A percentile compares a stretch with the other conserved stretches of the same genome.
Evolutionary conservation across 2,113 vertebrate species (phyloP).

Genomic region (Anhinga anhinga): DNA sequence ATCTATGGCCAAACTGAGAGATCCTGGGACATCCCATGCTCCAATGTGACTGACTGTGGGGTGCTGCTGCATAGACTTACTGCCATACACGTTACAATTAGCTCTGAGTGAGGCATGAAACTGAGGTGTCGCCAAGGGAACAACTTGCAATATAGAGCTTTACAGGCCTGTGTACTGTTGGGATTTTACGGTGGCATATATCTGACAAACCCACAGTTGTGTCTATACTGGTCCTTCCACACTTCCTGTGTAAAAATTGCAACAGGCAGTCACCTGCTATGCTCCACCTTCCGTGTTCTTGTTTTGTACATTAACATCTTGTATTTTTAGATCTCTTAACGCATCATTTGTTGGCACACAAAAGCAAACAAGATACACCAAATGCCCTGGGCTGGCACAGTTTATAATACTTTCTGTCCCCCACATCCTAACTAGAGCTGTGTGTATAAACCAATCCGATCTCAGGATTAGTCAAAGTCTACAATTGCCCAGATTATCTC

Average conservation of each 20-base stretch:
- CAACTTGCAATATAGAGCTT: rapidly evolving
- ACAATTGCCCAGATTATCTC: background rate
- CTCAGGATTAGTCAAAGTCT: background rate
- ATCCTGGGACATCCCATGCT: background rate
- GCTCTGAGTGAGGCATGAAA: no score
- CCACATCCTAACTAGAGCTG: background rate
- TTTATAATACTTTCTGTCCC: background rate
- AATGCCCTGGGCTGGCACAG: background rate
- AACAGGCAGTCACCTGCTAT: background rate
- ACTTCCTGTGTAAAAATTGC: background rate
- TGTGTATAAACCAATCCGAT: background rate
- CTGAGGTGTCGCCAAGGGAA: background rate
- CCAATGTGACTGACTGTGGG: background rate
- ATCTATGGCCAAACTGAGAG: background rate
- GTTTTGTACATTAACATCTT: background rate
- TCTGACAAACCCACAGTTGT: background rate
- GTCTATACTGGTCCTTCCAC: background rate
- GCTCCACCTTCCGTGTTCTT: background rate
- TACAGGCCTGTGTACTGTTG: background rate
- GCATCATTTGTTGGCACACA: background rate
- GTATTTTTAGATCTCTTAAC: background rate
- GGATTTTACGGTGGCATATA: background rate
- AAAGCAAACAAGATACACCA: background rate
- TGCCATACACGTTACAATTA: background rate
- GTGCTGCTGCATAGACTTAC: background rate